A percentile compares a stretch with the other conserved stretches of the same genome.
Evolutionary conservation across 2,888 invertebrate genomes (phyloP).

Genomic region (Julus scanicus): DNA sequence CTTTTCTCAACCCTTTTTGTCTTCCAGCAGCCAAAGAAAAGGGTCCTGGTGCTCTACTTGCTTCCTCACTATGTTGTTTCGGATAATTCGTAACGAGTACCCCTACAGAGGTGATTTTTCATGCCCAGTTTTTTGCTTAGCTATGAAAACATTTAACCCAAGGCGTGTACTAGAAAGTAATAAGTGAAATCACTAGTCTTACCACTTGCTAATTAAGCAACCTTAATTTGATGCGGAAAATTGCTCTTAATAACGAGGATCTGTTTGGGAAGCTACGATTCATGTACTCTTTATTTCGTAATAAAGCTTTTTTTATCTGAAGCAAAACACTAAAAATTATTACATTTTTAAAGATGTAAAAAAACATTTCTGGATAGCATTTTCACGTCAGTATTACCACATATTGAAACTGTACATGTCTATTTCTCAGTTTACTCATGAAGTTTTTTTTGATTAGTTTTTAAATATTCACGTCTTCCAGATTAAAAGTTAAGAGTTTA

Average conservation of each 20-base stretch:
- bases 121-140: background rate
- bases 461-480: too few relatives aligned
- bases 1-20: conserved; percentile 2
- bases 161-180: background rate
- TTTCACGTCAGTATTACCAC: too few relatives aligned
- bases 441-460: too few relatives aligned
- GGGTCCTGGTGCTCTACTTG: conserved; percentile 17
- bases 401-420: too few relatives aligned
- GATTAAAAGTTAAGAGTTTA: too few relatives aligned
- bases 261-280: too few relatives aligned
- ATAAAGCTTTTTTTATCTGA: too few relatives aligned
- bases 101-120: background rate
- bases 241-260: background rate
- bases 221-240: conserved; percentile 1
- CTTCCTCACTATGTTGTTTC: conserved; percentile 9
- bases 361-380: too few relatives aligned
- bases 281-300: too few relatives aligned
- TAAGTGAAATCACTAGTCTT: background rate
- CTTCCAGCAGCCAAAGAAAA: conserved; percentile 20
- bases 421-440: too few relatives aligned
- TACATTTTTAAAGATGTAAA: too few relatives aligned
- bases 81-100: background rate
- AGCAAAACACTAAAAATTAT: too few relatives aligned
- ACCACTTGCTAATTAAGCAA: background rate
- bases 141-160: background rate